Evolutionary conservation across 2,797 vertebrate genomes (phyloP).

Genomic region (Sciaenops ocellatus): DNA sequence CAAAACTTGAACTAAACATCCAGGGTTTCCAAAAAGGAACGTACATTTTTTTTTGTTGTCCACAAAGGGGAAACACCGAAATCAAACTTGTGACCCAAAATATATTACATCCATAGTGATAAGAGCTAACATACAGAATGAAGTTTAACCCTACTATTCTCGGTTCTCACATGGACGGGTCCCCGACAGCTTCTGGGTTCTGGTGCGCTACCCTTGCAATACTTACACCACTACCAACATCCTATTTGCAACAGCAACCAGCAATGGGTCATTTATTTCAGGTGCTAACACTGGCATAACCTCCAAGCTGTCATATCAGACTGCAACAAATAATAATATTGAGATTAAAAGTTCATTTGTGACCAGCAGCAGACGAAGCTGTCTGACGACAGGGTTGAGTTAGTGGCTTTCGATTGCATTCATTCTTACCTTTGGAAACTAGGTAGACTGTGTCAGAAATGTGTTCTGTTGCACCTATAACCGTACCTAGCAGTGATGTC

Average conservation of each 20-base stretch:
- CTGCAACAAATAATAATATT: background rate
- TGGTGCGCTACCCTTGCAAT: no score
- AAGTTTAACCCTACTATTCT: no score
- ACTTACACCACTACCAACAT: background rate
- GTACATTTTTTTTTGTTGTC: background rate
- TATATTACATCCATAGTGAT: no score
- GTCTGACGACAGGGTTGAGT: no score
- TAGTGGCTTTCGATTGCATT: background rate
- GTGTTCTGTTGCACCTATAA: no score
- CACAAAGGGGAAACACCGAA: background rate
- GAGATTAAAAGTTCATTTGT: background rate
- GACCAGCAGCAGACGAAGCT: no score
- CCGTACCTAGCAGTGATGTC: no score
- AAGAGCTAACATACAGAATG: no score
- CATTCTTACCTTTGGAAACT: background rate
- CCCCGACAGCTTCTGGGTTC: no score
- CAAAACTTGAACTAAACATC: background rate
- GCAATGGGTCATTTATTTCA: background rate
- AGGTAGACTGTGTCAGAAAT: background rate
- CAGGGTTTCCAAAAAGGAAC: background rate
- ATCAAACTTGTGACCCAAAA: no score
- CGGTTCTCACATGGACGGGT: no score
- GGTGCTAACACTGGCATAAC: background rate
- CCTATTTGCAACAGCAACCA: background rate
- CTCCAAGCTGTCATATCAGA: background rate